A percentile compares a stretch with the other conserved stretches of the same genome.
phyloP scores from a whole-genome alignment of 2,113 vertebrate genomes.

The Tupaia tana region DNA sequence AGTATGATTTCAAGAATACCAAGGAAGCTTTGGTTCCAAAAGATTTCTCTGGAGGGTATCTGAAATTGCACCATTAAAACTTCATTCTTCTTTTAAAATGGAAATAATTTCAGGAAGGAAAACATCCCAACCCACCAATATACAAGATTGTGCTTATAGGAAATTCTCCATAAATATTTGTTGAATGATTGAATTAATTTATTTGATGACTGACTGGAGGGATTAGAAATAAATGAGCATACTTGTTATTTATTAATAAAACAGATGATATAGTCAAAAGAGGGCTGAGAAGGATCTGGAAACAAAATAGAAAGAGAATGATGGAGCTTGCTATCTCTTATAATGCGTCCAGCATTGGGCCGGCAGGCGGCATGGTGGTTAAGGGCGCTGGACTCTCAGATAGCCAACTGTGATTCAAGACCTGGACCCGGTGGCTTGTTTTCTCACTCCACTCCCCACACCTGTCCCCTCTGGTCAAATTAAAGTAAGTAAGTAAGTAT shows the following conservation, averaged over 20 bases:
- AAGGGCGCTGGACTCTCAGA: no score
- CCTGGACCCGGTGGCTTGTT: no score
- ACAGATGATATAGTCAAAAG: background rate
- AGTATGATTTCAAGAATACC: background rate
- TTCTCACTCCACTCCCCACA: no score
- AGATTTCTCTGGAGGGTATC: background rate
- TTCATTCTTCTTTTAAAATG: background rate
- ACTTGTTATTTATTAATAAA: background rate
- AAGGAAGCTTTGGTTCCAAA: background rate
- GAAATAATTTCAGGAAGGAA: background rate
- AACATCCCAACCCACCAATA: background rate
- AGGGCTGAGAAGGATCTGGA: background rate
- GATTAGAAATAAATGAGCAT: background rate
- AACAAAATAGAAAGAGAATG: background rate
- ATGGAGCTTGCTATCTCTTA: background rate
- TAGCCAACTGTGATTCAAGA: no score
- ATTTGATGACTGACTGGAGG: background rate
- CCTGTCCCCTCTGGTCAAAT: no score
- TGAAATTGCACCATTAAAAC: slow-evolving; percentile 31
- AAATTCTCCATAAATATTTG: background rate
- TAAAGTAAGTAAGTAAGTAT: no score
- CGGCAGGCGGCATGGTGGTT: no score
- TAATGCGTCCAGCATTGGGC: background rate
- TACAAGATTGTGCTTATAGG: background rate
- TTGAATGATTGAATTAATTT: background rate